Evolutionary conservation across 2,113 vertebrate species (phyloP), one percentile per base, ranked within the genome.

Genomic region (Urocitellus parryii): DNA sequence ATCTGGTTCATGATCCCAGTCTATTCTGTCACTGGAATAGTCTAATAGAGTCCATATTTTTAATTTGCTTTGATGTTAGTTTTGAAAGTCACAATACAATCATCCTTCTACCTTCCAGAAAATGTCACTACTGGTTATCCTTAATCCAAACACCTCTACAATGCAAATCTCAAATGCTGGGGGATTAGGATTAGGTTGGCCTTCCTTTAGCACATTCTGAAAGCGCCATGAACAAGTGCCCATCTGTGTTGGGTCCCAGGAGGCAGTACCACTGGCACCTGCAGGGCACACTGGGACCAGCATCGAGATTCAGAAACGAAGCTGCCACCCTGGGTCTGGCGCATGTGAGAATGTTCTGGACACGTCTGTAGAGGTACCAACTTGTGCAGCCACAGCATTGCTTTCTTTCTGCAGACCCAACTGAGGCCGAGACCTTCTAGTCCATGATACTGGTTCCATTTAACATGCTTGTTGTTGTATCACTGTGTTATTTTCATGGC

Each of bases 341-440:
- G 51, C 63, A 67, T 10, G 18, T 61, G 56, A 94, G 58, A 82
- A 92, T 53, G 83, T 89, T 88, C 81, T 84, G 61, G 74, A 83
- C 56, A 86, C 63, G 12, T 68, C 13, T 6, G 32, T 34, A 51
- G 86, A 88, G 72, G 67, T 68, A 79, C 88, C 95, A 92, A 78
- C 93, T 94, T 74, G 90, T 97, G 74, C 98, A 98, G 98, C 97
- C 98, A 98, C 95, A 98, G 96, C 97, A 97, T 91, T 98, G 98
- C 97, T 98, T 98, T 97, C 91, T 98, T 98, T 98, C 97, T 95
- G 96, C 97, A 97, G 92, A 97, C 97, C 96, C 97, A 97, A 94
- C 68, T 88, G 96, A 95, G 97, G 97, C 98, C 95, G 98, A 87
- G 96, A 97, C 92, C 97, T 97, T 97, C 94, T 97, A 97, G 96